Evolutionary conservation across 2,113 vertebrate species (phyloP).

Genomic region (Poecilia latipinna): DNA sequence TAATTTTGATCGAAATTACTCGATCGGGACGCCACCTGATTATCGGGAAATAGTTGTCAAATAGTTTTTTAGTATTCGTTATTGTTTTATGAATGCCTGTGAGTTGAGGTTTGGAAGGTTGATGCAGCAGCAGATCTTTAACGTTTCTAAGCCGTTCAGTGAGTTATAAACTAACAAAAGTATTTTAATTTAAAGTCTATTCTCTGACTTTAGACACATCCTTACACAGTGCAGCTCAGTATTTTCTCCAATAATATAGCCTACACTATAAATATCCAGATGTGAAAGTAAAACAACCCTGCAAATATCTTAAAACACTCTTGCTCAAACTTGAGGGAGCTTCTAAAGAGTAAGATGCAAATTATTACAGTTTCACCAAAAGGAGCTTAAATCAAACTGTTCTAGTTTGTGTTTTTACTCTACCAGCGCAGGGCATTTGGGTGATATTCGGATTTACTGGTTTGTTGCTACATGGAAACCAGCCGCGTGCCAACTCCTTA

Average conservation of each 20-base stretch:
- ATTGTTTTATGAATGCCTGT: too few species aligned
- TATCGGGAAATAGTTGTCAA: too few species aligned
- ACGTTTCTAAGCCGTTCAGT: too few species aligned
- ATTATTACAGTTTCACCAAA: neutral
- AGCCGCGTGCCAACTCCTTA: slow-evolving; percentile 1
- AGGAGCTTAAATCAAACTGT: neutral
- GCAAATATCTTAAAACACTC: neutral
- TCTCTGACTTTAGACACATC: too few species aligned
- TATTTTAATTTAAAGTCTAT: too few species aligned
- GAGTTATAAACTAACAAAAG: too few species aligned
- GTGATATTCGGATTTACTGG: neutral
- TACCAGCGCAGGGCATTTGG: neutral
- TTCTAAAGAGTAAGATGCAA: neutral
- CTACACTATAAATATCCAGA: neutral
- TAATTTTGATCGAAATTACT: too few species aligned
- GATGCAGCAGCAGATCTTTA: too few species aligned
- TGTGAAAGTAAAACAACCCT: neutral
- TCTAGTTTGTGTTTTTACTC: neutral
- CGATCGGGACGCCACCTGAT: too few species aligned
- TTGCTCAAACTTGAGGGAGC: neutral
- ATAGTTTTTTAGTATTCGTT: too few species aligned
- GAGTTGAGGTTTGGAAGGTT: too few species aligned
- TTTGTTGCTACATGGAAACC: slow-evolving; percentile 10
- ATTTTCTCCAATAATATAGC: neutral
- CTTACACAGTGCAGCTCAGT: neutral